These are phyloP conservation scores for Homalodisca vitripennis DNA, from an alignment of 1,140 invertebrate species.

Conservation along the genomic window DNA sequence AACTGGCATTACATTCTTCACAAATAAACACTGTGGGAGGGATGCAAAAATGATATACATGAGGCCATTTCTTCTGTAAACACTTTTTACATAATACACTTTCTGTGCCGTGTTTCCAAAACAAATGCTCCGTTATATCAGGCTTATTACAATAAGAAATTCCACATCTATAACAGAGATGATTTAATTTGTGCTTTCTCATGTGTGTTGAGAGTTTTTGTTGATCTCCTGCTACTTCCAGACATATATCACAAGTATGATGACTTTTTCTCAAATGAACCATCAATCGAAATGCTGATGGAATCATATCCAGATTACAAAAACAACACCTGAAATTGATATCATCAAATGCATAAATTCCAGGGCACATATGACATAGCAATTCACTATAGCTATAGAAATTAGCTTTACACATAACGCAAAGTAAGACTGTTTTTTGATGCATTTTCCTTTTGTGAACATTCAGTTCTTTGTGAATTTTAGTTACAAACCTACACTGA, in stretches of 20 bases:
- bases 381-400: constrained; percentile 84
- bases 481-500: constrained; percentile 73
- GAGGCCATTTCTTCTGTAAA: constrained; percentile 84
- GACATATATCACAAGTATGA: constrained; percentile 79
- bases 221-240: constrained; percentile 75
- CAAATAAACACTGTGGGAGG: constrained; percentile 73
- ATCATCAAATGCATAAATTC: constrained; percentile 61
- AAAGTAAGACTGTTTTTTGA: constrained; percentile 73
- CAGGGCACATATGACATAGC: constrained; percentile 79
- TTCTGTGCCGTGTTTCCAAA: constrained; percentile 89
- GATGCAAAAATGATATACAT: constrained; percentile 86
- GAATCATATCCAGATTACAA: constrained; percentile 67
- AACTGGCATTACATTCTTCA: constrained; percentile 74
- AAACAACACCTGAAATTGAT: constrained; percentile 70
- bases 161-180: constrained; percentile 80
- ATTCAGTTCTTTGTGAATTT: constrained; percentile 77
- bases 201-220: constrained; percentile 77
- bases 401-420: constrained; percentile 81
- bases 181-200: constrained; percentile 84
- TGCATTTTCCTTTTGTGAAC: constrained; percentile 82
- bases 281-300: constrained; percentile 82
- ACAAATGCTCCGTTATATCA: constrained; percentile 82
- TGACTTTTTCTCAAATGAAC: constrained; percentile 80
- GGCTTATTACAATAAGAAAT: constrained; percentile 83
- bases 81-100: constrained; percentile 81